Base-by-base conservation (phyloP, 2,113 vertebrate genomes). In the Chauna torquata region DNA sequence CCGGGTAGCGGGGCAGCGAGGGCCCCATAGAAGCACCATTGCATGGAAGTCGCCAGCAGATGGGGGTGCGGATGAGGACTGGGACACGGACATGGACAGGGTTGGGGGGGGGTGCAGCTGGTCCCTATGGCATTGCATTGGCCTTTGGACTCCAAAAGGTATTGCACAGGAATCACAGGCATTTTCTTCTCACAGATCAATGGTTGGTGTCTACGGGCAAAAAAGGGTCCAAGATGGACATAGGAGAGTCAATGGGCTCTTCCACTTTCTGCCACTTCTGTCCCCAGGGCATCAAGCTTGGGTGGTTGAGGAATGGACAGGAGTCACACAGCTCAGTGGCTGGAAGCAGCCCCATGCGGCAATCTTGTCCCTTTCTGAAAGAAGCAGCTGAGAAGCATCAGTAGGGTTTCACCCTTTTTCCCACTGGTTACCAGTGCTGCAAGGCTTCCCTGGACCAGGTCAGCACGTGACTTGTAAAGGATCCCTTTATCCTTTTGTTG, bases 1-100 rank as follows among this genome's bases (percentile, higher is more conserved):
- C 22, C 50, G 28, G 49, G 17, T 49, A 3, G 1, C 0, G 7
- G 17, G 23, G 8, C 34, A 42, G 30, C 13, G 16, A n/a, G 18
- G 2, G 44, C 44, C n/a, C 25, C 11, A 36, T n/a, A 50, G 28
- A 57, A 83, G 9, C 62, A 68, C 47, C 12, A 3, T 8, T 27
- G 8, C 7, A n/a, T 4, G 6, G 55, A 87, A 69, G 44, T 2
- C 65, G 34, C 36, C 27, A 54, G 65, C 45, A 55, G 27, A 58
- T 4, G 1, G 1, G 44, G 8, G 8, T 40, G 10, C 47, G 68
- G 61, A n/a, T n/a, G n/a, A n/a, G 18, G 47, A 47, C 7, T 45
- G 44, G 47, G 9, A 27, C 42, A 40, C 22, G 34, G 10, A n/a
- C 32, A 58, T 25, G 16, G 24, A 36, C 12, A 34, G 45, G 24